phyloP scores from a whole-genome alignment of 2,797 vertebrate species.

The Pseudopleuronectes americanus region DNA sequence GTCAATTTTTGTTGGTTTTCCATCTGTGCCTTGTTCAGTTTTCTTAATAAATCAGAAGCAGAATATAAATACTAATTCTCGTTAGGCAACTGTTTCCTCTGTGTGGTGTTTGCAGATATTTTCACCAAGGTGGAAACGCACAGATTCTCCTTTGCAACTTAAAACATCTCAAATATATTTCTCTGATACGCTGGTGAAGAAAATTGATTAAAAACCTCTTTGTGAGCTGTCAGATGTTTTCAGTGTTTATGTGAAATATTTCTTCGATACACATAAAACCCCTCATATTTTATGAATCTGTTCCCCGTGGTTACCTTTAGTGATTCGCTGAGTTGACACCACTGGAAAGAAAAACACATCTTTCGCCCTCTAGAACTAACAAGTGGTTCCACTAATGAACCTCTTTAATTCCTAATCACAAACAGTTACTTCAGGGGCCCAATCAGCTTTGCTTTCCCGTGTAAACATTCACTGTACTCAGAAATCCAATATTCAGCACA shows the following conservation, averaged over 20 bases:
- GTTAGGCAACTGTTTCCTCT: not conserved
- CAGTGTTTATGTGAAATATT: slow-evolving; percentile 20
- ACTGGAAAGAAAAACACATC: slow-evolving; percentile 67
- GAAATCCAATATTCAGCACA: slow-evolving; percentile 67
- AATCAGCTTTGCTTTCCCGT: slow-evolving; percentile 49
- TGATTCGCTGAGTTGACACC: slow-evolving; percentile 65
- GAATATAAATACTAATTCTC: too few relatives aligned
- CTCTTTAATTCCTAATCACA: slow-evolving; percentile 71
- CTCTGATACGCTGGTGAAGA: not conserved
- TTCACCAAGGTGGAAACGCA: not conserved
- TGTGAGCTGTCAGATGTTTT: not conserved
- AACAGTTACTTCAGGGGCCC: slow-evolving; percentile 70
- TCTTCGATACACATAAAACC: slow-evolving; percentile 3
- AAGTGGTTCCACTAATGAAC: slow-evolving; percentile 77
- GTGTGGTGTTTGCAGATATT: slow-evolving; percentile 3
- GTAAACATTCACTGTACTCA: slow-evolving; percentile 61
- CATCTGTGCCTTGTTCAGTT: too few relatives aligned
- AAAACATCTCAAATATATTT: not conserved
- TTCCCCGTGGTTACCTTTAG: slow-evolving; percentile 56
- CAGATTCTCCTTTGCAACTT: not conserved
- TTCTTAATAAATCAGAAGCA: too few relatives aligned
- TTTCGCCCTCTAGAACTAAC: slow-evolving; percentile 65
- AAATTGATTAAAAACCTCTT: not conserved
- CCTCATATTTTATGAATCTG: slow-evolving; percentile 69
- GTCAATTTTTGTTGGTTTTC: too few relatives aligned